A percentile compares a stretch with the other conserved stretches of the same genome.
Conservation (phyloP, 2,888 invertebrate genomes). For the Dasypolia templi region DNA sequence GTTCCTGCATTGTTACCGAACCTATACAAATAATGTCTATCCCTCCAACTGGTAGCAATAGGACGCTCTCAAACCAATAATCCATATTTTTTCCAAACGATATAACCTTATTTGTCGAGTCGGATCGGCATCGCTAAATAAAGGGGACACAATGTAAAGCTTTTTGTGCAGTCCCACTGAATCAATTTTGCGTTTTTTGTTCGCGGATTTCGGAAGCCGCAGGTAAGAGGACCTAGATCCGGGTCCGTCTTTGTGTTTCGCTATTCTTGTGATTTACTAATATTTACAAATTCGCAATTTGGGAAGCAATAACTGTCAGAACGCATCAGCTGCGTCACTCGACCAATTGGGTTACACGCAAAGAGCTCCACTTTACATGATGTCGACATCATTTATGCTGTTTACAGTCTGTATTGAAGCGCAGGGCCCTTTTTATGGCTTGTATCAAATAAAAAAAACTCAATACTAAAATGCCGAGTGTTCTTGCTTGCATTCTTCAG, state of each 20-base stretch:
- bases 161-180: constrained; percentile 86
- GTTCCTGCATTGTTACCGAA: constrained; percentile 66
- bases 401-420: constrained; percentile 62
- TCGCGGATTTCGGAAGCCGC: constrained; percentile 88
- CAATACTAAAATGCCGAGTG: constrained; percentile 48
- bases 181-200: constrained; percentile 88
- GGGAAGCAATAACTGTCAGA: constrained; percentile 86
- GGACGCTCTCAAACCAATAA: constrained; percentile 81
- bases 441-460: constrained; percentile 51
- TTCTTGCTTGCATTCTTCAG: constrained; percentile 45
- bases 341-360: constrained; percentile 82
- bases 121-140: constrained; percentile 85
- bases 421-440: constrained; percentile 58
- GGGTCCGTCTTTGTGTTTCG: constrained; percentile 82
- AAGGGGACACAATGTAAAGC: constrained; percentile 83
- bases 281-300: constrained; percentile 89
- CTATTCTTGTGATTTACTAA: constrained; percentile 82
- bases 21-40: constrained; percentile 59
- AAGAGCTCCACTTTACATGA: constrained; percentile 61
- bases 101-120: constrained; percentile 87
- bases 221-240: constrained; percentile 89
- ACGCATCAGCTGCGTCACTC: constrained; percentile 85
- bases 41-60: constrained; percentile 61
- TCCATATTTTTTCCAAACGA: constrained; percentile 84
- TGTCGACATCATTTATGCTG: constrained; percentile 69